phyloP scores from a whole-genome alignment of 2,113 vertebrate species.

The Tragulus kanchil region DNA sequence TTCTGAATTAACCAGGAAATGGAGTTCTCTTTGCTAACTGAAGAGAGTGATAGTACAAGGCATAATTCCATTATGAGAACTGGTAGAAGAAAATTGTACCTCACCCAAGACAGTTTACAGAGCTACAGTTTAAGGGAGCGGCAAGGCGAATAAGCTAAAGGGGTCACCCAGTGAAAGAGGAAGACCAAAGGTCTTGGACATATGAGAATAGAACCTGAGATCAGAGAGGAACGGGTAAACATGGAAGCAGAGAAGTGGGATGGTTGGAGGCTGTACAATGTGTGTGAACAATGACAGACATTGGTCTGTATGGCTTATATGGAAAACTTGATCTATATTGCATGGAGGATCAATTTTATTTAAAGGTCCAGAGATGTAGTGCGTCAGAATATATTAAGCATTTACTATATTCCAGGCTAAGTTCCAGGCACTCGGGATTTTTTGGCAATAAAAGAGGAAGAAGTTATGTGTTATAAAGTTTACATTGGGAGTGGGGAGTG shows the following conservation, averaged over 20 bases:
- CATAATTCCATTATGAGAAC: background rate
- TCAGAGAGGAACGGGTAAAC: background rate
- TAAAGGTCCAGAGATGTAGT: background rate
- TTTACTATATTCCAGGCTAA: background rate
- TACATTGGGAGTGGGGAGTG: background rate
- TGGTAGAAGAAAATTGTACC: background rate
- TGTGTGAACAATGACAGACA: background rate
- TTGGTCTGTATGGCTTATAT: accelerated
- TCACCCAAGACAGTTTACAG: background rate
- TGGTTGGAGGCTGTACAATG: accelerated
- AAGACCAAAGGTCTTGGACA: background rate
- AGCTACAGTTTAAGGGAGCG: background rate
- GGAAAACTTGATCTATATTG: background rate
- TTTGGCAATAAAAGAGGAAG: background rate
- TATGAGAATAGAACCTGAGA: background rate
- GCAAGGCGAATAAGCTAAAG: background rate
- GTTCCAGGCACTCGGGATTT: background rate
- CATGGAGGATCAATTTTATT: background rate
- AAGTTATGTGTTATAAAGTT: background rate
- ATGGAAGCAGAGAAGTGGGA: background rate
- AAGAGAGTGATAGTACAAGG: background rate
- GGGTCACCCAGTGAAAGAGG: background rate
- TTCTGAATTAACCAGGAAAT: slow-evolving; percentile 33
- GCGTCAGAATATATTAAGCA: background rate
- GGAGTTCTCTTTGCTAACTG: background rate